Conservation (phyloP, 2,113 vertebrate species). For the Progne subis region DNA sequence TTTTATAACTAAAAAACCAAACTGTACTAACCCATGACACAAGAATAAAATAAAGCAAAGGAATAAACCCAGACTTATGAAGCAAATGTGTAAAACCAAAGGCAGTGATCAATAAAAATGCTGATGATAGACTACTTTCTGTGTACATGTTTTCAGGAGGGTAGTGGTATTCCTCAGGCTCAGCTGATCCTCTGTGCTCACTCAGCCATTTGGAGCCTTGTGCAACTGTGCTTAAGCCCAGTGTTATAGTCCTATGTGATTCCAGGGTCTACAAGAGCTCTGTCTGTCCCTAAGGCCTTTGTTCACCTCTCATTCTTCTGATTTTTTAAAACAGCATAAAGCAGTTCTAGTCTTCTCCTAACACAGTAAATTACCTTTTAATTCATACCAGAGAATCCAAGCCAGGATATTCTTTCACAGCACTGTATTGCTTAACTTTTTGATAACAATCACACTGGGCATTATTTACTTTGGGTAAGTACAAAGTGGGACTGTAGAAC, state of each 20-base stretch:
- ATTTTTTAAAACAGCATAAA: not conserved
- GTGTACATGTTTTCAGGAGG: not conserved
- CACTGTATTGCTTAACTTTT: not conserved
- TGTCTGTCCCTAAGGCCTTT: not conserved
- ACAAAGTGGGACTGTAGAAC: not conserved
- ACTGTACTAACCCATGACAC: no score
- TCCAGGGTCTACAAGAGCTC: not conserved
- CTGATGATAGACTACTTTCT: not conserved
- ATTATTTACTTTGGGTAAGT: no score
- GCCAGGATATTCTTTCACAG: not conserved
- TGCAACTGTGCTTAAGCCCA: not conserved
- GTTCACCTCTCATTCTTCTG: not conserved
- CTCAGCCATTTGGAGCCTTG: not conserved
- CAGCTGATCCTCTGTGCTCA: not conserved
- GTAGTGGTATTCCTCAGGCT: not conserved
- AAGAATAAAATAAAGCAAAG: slow-evolving; percentile 50
- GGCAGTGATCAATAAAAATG: not conserved
- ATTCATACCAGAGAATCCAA: not conserved
- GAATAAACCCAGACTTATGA: slow-evolving; percentile 10
- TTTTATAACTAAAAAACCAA: no score
- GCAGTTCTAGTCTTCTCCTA: not conserved
- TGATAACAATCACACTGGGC: not conserved
- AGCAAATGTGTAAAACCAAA: slow-evolving; percentile 24
- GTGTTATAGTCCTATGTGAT: not conserved
- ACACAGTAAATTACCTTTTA: not conserved